These are phyloP conservation scores for Netelia inedita DNA, from an alignment of 2,888 invertebrate species.

Conservation along the genomic window DNA sequence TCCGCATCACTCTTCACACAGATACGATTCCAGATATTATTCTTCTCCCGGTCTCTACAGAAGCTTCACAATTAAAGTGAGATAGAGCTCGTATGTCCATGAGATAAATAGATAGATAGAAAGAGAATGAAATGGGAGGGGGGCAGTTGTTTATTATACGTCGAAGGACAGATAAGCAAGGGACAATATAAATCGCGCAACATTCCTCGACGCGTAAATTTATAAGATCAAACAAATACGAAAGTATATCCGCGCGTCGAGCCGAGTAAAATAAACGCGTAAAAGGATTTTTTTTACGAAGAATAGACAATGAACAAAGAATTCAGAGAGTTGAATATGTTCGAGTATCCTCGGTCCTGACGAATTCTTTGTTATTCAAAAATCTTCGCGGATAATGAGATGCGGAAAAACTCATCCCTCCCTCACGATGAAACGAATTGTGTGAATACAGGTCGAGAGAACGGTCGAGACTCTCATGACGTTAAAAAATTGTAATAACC, in stretches of 20 bases:
- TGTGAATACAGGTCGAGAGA: neutral
- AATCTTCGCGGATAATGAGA: conserved; percentile 47
- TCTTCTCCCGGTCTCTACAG: conserved; percentile 23
- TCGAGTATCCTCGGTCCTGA: neutral
- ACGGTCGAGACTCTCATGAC: neutral
- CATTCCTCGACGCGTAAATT: conserved; percentile 37
- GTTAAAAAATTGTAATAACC: neutral
- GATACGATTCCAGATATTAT: conserved; percentile 62
- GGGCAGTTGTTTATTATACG: conserved; percentile 36
- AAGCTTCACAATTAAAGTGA: conserved; percentile 54
- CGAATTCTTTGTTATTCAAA: conserved; percentile 40
- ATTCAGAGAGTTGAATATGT: conserved; percentile 3
- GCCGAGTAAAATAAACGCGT: neutral
- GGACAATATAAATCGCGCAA: conserved; percentile 28
- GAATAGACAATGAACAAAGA: conserved; percentile 26
- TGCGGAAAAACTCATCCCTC: conserved; percentile 12
- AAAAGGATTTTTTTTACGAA: conserved; percentile 26
- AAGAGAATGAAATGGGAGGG: too few species aligned
- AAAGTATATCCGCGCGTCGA: neutral
- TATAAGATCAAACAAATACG: conserved; percentile 33
- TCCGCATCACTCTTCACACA: conserved; percentile 38
- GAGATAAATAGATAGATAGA: conserved; percentile 55
- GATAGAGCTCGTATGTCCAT: conserved; percentile 53
- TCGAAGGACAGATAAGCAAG: conserved; percentile 18
- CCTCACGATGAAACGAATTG: neutral